These are phyloP conservation scores for Apolygus lucorum DNA, from an alignment of 1,140 invertebrate genomes.

Conservation along the genomic window DNA sequence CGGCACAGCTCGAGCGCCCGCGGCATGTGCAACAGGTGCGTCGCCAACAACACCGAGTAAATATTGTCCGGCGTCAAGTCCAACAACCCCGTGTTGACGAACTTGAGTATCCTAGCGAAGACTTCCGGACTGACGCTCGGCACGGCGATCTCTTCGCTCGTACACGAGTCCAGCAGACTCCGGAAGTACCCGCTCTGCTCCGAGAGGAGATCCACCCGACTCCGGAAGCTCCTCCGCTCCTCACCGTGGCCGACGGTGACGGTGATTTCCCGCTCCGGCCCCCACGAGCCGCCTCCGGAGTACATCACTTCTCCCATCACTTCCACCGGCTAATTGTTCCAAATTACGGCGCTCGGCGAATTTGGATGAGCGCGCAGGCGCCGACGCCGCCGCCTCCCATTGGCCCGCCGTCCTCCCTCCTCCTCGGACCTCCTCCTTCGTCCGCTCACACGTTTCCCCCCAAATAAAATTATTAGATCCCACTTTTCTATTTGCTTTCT, in stretches of 20 bases:
- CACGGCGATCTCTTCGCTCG: slow-evolving; percentile 41
- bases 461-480: slow-evolving; percentile 30
- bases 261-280: slow-evolving; percentile 48
- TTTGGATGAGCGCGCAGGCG: slow-evolving; percentile 20
- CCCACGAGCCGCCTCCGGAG: slow-evolving; percentile 38
- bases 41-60: slow-evolving; percentile 61
- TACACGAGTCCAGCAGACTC: slow-evolving; percentile 42
- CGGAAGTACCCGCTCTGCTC: slow-evolving; percentile 62
- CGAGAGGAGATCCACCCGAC: slow-evolving; percentile 54
- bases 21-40: slow-evolving; percentile 66
- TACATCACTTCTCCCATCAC: slow-evolving; percentile 45
- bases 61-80: slow-evolving; percentile 61
- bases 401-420: slow-evolving; percentile 28
- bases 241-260: slow-evolving; percentile 49
- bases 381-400: slow-evolving; percentile 7
- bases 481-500: slow-evolving; percentile 35
- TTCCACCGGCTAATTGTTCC: slow-evolving; percentile 23
- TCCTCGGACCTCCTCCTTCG: slow-evolving; percentile 22
- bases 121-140: slow-evolving; percentile 55
- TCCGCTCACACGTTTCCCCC: slow-evolving; percentile 25
- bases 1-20: slow-evolving; percentile 58
- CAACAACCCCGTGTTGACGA: slow-evolving; percentile 67
- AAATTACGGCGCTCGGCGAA: slow-evolving; percentile 24
- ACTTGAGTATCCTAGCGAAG: slow-evolving; percentile 60
- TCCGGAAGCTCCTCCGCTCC: slow-evolving; percentile 50